phyloP scores from a whole-genome alignment of 2,113 vertebrate species.

The Otocyon megalotis region DNA sequence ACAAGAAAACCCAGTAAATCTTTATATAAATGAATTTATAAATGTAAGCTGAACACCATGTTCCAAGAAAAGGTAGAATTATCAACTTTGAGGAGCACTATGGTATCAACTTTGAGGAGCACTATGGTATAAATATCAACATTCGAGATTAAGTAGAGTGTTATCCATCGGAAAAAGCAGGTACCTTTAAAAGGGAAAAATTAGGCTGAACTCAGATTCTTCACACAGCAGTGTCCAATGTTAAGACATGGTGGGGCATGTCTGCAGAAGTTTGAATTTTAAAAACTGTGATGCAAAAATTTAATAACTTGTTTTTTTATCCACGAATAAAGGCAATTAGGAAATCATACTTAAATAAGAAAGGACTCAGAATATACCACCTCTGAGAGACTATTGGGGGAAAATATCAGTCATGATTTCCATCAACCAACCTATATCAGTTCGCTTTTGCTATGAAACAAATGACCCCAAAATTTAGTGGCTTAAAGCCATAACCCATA shows the following conservation, averaged over 20 bases:
- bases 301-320: background rate
- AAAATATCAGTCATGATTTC: constrained; percentile 1
- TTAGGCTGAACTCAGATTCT: background rate
- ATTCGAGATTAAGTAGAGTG: constrained; percentile 22
- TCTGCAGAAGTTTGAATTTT: constrained; percentile 26
- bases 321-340: background rate
- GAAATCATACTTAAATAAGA: constrained; percentile 10
- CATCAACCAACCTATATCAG: background rate
- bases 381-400: background rate
- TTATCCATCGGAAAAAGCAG: background rate
- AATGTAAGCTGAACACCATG: background rate
- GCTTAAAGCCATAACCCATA: background rate
- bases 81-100: background rate
- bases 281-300: background rate
- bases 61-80: background rate
- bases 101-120: background rate
- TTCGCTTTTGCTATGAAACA: background rate
- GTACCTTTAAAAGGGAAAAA: background rate
- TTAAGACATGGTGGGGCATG: background rate
- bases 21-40: constrained; percentile 7
- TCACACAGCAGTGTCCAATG: background rate
- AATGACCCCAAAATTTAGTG: background rate
- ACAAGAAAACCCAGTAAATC: background rate
- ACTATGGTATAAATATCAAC: background rate
- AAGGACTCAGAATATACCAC: background rate